Conservation (phyloP, 35 echinoderm and acorn worm species). For the Ptychodera flava region DNA sequence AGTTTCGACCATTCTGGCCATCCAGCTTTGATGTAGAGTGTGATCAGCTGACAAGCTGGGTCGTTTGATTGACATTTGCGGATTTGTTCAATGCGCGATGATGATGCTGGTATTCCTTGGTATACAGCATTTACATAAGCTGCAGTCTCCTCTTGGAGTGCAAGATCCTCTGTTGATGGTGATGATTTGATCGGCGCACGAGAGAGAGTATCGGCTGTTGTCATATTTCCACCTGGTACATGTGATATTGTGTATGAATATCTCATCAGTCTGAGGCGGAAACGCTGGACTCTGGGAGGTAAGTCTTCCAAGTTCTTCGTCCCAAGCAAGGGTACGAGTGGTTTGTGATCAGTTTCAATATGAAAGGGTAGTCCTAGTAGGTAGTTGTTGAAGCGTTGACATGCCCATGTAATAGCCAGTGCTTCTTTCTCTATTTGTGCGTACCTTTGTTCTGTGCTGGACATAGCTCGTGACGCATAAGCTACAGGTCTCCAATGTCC, state of each 20-base stretch:
- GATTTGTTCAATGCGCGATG: not conserved
- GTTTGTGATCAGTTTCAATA: slow-evolving; percentile 10
- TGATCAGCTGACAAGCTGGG: not conserved
- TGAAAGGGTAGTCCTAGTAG: slow-evolving; percentile 4
- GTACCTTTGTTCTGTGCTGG: slow-evolving; percentile 18
- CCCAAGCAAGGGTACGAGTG: not conserved
- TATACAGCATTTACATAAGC: not conserved
- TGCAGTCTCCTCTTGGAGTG: not conserved
- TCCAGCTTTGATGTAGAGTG: not conserved
- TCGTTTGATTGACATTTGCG: not conserved
- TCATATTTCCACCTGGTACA: not conserved
- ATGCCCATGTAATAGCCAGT: slow-evolving; percentile 32
- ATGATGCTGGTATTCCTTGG: not conserved
- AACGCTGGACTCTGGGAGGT: slow-evolving; percentile 3
- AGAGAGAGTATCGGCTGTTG: slow-evolving; percentile 2
- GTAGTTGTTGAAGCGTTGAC: too few species aligned
- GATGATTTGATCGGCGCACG: not conserved
- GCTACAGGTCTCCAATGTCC: slow-evolving; percentile 6
- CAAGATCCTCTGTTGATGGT: not conserved
- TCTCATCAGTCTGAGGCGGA: not conserved
- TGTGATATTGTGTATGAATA: not conserved
- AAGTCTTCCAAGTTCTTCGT: slow-evolving; percentile 10
- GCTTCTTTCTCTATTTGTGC: slow-evolving; percentile 38
- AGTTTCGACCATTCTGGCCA: not conserved
- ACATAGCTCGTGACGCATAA: slow-evolving; percentile 36